Evolutionary conservation across 2,113 vertebrate species (phyloP), one percentile per base, ranked within the genome.

Genomic region (Amazona vittata): DNA sequence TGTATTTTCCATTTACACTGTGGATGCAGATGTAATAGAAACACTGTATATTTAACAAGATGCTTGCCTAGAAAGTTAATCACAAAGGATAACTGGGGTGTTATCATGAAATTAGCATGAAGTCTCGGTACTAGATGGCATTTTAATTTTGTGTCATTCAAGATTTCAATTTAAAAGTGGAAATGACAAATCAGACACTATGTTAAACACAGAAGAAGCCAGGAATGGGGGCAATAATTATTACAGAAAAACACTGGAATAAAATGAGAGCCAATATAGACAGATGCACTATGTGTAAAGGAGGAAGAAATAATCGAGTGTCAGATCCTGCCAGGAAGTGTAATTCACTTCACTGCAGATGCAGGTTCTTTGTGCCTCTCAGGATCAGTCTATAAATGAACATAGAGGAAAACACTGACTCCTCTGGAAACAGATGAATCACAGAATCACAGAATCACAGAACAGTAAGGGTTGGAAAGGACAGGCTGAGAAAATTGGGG

Each of bases 271-370:
- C 76, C 71, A 86, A 80, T 14, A 41, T 0, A 91, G 64, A 55
- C 44, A 92, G 59, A 92, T 60, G 68, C 5, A 59, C 18, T 53
- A 39, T 55, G 52, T 86, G 55, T 75, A 75, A 80, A 90, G 43
- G 29, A 93, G 83, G 90, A 96, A 93, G 71, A 95, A 96, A 95
- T 88, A 95, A 95, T 67, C 21, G 50, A 80, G 43, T 80, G 79
- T 86, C 68, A 95, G 68, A 94, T 92, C 90, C 90, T 95, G 78
- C 26, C 67, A 88, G 93, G 90, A 96, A 96, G 79, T 70, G 59
- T 50, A 85, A 67, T 73, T 75, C 77, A 77, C 87, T 94, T 77
- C 67, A 39, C 3, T 70, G 37, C 49, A 83, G 63, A 59, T 83
- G 59, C 37, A 78, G 25, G 20, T 86, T 39, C 55, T 75, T 84